Evolutionary conservation across 2,888 invertebrate species (phyloP).

Genomic region (Drosophila robusta): DNA sequence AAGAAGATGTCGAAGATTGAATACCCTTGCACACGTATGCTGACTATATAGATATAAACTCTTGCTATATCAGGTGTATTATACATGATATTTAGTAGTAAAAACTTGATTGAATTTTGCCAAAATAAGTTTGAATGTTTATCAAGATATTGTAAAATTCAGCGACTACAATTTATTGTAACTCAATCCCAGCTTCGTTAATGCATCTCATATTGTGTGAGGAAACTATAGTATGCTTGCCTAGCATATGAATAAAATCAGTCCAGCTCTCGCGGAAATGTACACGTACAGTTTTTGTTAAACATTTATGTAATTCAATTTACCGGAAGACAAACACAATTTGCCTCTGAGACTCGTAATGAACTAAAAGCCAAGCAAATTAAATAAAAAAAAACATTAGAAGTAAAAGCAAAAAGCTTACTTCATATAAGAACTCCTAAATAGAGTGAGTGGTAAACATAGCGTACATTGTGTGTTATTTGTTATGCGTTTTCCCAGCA

Average conservation of each 20-base stretch:
- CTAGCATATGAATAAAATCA: conserved; percentile 1
- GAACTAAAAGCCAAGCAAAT: conserved; percentile 57
- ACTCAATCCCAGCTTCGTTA: background rate
- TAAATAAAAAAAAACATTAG: conserved; percentile 53
- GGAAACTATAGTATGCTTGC: no score
- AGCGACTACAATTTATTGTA: no score
- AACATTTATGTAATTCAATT: conserved; percentile 42
- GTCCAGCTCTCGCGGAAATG: conserved; percentile 8
- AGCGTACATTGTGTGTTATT: conserved; percentile 13
- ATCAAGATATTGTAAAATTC: no score
- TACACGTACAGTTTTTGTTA: conserved; percentile 17
- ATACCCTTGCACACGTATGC: background rate
- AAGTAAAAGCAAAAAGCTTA: conserved; percentile 43
- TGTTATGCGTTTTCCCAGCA: conserved; percentile 14
- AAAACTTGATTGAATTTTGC: no score
- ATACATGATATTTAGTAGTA: no score
- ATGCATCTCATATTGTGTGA: background rate
- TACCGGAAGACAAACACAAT: conserved; percentile 40
- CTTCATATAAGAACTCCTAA: conserved; percentile 29
- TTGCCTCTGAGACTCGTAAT: conserved; percentile 38
- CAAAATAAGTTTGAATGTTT: no score
- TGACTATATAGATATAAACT: no score
- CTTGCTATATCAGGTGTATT: no score
- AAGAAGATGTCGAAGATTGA: background rate
- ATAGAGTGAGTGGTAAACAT: conserved; percentile 14